phyloP scores from a whole-genome alignment of 2,797 vertebrate species.

The Apogon talboti region DNA sequence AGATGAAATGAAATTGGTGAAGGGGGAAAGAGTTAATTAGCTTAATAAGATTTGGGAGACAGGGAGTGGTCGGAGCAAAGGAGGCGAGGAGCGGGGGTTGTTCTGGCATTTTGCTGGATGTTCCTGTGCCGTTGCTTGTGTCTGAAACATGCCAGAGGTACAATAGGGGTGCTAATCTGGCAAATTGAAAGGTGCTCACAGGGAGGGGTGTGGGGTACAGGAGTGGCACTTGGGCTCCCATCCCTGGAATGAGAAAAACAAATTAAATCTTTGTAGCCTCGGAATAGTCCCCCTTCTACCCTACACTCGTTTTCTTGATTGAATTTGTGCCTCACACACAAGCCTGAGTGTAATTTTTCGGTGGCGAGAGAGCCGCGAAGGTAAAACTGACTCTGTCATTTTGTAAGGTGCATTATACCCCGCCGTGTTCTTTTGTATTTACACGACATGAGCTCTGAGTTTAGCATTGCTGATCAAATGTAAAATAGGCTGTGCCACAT shows the following conservation, averaged over 20 bases:
- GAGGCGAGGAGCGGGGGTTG: constrained; percentile 44
- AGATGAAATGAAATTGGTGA: constrained; percentile 70
- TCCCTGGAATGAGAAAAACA: constrained; percentile 78
- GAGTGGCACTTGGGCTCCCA: constrained; percentile 66
- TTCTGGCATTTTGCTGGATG: constrained; percentile 41
- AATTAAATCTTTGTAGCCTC: constrained; percentile 76
- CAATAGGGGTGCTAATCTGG: constrained; percentile 80
- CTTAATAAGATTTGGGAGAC: constrained; percentile 78
- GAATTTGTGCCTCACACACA: constrained; percentile 62
- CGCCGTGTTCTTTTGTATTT: constrained; percentile 2
- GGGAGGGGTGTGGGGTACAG: constrained; percentile 59
- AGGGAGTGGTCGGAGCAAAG: constrained; percentile 57
- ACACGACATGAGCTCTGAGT: constrained; percentile 10
- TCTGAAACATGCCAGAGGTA: constrained; percentile 69
- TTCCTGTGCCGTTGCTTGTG: constrained; percentile 39
- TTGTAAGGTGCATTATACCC: constrained; percentile 11
- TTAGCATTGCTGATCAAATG: constrained; percentile 6
- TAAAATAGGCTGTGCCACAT: neutral
- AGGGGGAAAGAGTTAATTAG: constrained; percentile 78
- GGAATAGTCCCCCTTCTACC: constrained; percentile 39
- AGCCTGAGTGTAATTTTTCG: constrained; percentile 39
- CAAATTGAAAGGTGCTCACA: constrained; percentile 80
- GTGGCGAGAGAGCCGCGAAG: constrained; percentile 21
- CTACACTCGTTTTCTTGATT: constrained; percentile 69
- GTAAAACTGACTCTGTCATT: constrained; percentile 28